Percentiles rank a stretch among this genome's conserved stretches.
These are phyloP conservation scores for Etheostoma nigrum DNA, from an alignment of 2,797 vertebrate species.

Conservation along the genomic window DNA sequence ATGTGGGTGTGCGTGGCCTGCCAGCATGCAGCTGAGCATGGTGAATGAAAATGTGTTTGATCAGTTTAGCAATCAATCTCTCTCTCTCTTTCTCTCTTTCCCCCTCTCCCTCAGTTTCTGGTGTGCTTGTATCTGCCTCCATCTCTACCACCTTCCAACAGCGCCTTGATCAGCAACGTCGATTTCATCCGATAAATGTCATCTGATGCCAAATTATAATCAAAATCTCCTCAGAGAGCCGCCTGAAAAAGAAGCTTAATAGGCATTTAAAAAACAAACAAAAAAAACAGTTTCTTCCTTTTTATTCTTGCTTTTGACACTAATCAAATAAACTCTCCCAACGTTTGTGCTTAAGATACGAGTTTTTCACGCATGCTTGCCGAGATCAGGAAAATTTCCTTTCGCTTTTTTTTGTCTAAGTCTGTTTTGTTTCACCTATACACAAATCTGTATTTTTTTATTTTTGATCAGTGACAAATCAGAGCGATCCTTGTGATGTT, in stretches of 20 bases:
- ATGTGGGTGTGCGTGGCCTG: slow-evolving; percentile 30
- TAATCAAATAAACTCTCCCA: slow-evolving; percentile 59
- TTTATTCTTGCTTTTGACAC: slow-evolving; percentile 47
- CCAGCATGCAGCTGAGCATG: slow-evolving; percentile 46
- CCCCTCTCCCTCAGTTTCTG: slow-evolving; percentile 37
- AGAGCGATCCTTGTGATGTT: slow-evolving; percentile 30
- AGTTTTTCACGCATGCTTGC: slow-evolving; percentile 3
- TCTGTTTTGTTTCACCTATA: slow-evolving; percentile 43
- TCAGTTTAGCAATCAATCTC: slow-evolving; percentile 30
- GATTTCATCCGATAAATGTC: slow-evolving; percentile 75
- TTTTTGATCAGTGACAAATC: slow-evolving; percentile 58
- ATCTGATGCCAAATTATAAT: slow-evolving; percentile 83
- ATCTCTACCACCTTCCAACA: slow-evolving; percentile 70
- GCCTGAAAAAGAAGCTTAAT: slow-evolving; percentile 74
- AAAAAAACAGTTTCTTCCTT: slow-evolving; percentile 43
- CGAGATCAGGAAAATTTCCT: slow-evolving; percentile 18
- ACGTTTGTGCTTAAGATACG: slow-evolving; percentile 30
- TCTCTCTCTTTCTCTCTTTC: slow-evolving; percentile 17
- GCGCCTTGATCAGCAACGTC: slow-evolving; percentile 74
- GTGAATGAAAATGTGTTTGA: slow-evolving; percentile 56
- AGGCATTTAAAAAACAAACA: slow-evolving; percentile 45
- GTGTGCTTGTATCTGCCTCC: slow-evolving; percentile 57
- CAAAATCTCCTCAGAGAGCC: slow-evolving; percentile 81
- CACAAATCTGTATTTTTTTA: background rate
- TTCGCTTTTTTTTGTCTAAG: background rate